Evolutionary conservation across 2,797 vertebrate genomes (phyloP).

Genomic region (Cuculus canorus): DNA sequence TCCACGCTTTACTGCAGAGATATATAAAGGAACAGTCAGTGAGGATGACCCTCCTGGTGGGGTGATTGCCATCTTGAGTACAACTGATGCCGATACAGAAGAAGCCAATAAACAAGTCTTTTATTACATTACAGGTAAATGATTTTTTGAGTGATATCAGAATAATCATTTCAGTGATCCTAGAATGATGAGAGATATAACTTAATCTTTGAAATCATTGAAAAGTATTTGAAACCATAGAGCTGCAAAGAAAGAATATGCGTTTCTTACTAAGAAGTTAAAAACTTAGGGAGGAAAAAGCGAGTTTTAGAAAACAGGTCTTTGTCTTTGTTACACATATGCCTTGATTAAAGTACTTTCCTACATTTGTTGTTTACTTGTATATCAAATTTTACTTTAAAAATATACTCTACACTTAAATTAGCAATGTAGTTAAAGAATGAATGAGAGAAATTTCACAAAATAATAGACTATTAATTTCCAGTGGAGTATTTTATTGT

Average conservation of each 20-base stretch:
- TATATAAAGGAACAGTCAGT: constrained; percentile 98
- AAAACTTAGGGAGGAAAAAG: background rate
- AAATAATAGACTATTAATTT: background rate
- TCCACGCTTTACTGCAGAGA: constrained; percentile 94
- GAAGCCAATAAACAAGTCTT: constrained; percentile 91
- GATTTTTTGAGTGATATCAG: background rate
- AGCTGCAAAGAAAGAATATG: background rate
- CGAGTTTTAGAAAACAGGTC: background rate
- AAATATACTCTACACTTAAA: background rate
- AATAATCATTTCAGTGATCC: background rate
- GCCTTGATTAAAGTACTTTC: background rate
- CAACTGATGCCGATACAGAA: constrained; percentile 91
- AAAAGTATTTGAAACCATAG: background rate
- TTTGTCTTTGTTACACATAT: background rate
- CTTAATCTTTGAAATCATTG: background rate
- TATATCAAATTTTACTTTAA: background rate
- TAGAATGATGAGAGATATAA: background rate
- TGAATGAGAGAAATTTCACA: background rate
- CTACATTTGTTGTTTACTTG: background rate
- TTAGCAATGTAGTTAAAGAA: background rate
- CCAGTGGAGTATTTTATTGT: background rate
- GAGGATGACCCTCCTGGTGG: constrained; percentile 94
- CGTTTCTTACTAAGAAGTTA: background rate
- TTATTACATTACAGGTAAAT: constrained; percentile 95
- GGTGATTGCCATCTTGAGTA: constrained; percentile 95